These are phyloP conservation scores for Pandemis corylana DNA, from an alignment of 2,888 invertebrate genomes.

Conservation along the genomic window DNA sequence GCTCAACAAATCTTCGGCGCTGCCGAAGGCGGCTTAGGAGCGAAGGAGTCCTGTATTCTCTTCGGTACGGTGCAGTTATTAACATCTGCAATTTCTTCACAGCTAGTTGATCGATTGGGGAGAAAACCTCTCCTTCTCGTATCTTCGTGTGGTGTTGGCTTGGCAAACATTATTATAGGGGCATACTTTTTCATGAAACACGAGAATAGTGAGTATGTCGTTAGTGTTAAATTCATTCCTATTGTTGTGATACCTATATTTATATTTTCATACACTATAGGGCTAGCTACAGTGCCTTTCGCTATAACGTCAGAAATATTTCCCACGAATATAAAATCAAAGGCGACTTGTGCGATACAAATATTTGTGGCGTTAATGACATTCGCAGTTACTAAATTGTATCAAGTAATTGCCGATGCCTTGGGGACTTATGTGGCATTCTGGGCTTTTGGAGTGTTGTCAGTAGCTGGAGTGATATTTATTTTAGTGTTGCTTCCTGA, in stretches of 20 bases:
- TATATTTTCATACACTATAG: conserved; percentile 86
- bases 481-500: conserved; percentile 83
- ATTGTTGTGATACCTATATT: conserved; percentile 85
- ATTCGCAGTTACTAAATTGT: conserved; percentile 85
- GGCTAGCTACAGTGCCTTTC: conserved; percentile 87
- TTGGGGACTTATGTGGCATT: conserved; percentile 83
- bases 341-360: conserved; percentile 87
- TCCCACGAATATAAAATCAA: conserved; percentile 86
- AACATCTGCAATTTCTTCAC: conserved; percentile 84
- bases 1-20: conserved; percentile 86
- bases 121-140: conserved; percentile 85
- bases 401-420: conserved; percentile 81
- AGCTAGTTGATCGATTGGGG: conserved; percentile 86
- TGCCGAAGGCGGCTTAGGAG: conserved; percentile 76
- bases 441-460: conserved; percentile 82
- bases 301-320: conserved; percentile 87
- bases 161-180: conserved; percentile 82
- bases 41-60: conserved; percentile 81
- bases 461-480: conserved; percentile 81
- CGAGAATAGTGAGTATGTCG: conserved; percentile 71
- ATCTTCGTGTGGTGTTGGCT: conserved; percentile 83
- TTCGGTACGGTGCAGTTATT: conserved; percentile 82
- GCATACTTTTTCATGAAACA: conserved; percentile 84
- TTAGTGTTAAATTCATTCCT: conserved; percentile 83
- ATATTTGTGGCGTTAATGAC: conserved; percentile 85